phyloP scores from a whole-genome alignment of 2,113 vertebrate species.

The Casuarius casuarius region DNA sequence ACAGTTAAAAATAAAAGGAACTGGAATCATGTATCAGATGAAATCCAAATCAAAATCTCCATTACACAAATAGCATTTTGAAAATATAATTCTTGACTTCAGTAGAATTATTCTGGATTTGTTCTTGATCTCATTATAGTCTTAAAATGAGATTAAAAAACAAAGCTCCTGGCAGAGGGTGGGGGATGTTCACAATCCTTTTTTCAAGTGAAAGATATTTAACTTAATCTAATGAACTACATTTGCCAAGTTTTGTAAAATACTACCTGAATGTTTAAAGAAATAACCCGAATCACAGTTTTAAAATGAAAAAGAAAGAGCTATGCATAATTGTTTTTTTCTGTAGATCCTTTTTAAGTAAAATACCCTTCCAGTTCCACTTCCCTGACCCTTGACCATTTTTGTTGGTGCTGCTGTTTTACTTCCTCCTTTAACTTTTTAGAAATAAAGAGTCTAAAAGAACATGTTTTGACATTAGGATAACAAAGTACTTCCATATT shows the following conservation, averaged over 20 bases:
- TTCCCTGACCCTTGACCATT: slow-evolving; percentile 28
- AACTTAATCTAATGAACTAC: neutral
- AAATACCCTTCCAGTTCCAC: slow-evolving; percentile 44
- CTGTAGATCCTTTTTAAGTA: neutral
- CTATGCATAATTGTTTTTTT: neutral
- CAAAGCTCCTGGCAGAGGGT: slow-evolving; percentile 30
- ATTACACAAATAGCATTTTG: slow-evolving; percentile 30
- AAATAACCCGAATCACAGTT: neutral
- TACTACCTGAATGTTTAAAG: neutral
- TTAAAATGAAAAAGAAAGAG: neutral
- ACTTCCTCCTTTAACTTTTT: slow-evolving; percentile 36
- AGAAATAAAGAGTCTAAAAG: neutral
- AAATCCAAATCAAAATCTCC: slow-evolving; percentile 1
- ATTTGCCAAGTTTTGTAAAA: neutral
- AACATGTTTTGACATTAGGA: neutral
- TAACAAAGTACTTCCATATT: neutral
- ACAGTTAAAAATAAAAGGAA: neutral
- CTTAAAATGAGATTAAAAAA: slow-evolving; percentile 18
- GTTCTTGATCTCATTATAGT: slow-evolving; percentile 47
- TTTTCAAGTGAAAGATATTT: neutral
- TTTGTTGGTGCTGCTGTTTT: slow-evolving; percentile 2
- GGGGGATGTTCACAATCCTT: neutral
- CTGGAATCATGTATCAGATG: neutral
- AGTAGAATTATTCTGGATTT: slow-evolving; percentile 44
- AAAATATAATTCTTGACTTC: slow-evolving; percentile 13